Conservation (phyloP, 2,797 vertebrate species). For the Falco rusticolus region DNA sequence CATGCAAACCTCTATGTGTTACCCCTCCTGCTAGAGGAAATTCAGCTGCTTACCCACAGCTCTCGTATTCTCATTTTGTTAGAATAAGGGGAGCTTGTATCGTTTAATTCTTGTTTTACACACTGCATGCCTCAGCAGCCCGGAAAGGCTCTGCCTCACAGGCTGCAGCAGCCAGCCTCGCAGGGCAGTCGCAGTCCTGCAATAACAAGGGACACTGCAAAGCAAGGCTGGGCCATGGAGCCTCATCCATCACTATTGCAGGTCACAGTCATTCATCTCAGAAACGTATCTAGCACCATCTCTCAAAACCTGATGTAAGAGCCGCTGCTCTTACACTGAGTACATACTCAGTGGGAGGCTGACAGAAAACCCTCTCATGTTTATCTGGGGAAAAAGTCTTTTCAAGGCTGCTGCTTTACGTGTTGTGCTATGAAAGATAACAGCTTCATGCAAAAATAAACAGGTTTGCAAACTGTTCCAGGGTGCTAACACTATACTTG, state of each 20-base stretch:
- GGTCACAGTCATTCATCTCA: background rate
- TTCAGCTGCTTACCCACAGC: background rate
- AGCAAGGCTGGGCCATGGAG: background rate
- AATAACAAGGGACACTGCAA: background rate
- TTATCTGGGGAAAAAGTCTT: background rate
- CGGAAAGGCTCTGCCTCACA: background rate
- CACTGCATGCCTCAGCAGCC: background rate
- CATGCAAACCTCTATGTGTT: background rate
- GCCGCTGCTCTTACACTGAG: background rate
- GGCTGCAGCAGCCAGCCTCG: background rate
- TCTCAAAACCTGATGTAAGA: background rate
- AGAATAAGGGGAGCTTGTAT: background rate
- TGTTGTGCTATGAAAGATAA: background rate
- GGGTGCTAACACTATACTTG: background rate
- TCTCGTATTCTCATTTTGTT: background rate
- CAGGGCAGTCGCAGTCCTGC: background rate
- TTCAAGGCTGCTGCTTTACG: background rate
- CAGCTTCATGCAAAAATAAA: constrained; percentile 7
- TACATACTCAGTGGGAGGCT: background rate
- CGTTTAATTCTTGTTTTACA: background rate
- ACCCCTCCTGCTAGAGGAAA: background rate
- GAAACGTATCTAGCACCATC: background rate
- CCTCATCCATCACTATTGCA: background rate
- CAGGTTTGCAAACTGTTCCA: background rate
- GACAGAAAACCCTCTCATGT: background rate